These are phyloP conservation scores for Carettochelys insculpta DNA, from an alignment of 2,113 vertebrate genomes.

Conservation along the genomic window DNA sequence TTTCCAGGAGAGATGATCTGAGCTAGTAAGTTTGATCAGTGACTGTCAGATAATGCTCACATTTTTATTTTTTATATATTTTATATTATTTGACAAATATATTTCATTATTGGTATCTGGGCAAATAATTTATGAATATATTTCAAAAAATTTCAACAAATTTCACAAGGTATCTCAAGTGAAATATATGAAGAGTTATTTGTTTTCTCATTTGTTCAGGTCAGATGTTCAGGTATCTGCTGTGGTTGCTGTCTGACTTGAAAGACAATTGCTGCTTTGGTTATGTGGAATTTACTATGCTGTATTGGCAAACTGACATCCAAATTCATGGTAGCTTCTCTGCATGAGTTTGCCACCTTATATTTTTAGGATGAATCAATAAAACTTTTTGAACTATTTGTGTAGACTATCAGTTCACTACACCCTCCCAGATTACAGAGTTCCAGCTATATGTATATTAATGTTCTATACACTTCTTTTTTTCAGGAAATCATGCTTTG, in stretches of 20 bases:
- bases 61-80: background rate
- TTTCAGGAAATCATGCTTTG: background rate
- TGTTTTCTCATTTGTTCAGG: background rate
- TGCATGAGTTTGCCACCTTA: conserved; percentile 13
- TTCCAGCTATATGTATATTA: conserved; percentile 32
- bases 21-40: background rate
- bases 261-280: background rate
- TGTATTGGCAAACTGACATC: background rate
- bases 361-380: conserved; percentile 26
- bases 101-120: background rate
- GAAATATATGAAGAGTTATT: background rate
- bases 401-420: background rate
- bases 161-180: background rate
- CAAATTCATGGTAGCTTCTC: conserved; percentile 1
- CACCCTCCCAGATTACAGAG: background rate
- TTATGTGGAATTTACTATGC: background rate
- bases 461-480: background rate
- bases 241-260: background rate
- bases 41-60: accelerated
- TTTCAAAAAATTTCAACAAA: background rate
- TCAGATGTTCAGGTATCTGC: background rate
- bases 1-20: background rate
- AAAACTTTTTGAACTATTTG: conserved; percentile 26
- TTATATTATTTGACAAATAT: background rate
- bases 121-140: background rate